Conservation (phyloP, 2,888 invertebrate genomes). For the Stegophylla sp. region DNA sequence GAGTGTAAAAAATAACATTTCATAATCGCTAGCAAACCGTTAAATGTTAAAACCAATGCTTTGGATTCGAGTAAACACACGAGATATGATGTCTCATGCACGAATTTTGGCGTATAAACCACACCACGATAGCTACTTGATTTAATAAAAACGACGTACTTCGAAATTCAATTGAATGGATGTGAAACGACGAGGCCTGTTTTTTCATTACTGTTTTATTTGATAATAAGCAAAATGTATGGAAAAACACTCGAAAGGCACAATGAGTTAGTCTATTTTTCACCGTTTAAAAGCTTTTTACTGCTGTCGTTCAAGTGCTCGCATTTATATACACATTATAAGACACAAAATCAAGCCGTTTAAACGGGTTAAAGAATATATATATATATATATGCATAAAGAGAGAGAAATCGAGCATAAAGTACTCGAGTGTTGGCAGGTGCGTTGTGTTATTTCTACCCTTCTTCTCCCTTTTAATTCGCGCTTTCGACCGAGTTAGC, state of each 20-base stretch:
- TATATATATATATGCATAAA: too few species aligned
- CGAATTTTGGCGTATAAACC: slow-evolving; percentile 13
- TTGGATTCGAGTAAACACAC: not conserved
- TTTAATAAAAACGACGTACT: not conserved
- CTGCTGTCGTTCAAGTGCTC: slow-evolving; percentile 16
- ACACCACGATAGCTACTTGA: not conserved
- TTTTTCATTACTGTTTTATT: not conserved
- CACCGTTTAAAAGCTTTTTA: slow-evolving; percentile 46
- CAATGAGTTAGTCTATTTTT: slow-evolving; percentile 47
- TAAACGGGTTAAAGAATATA: slow-evolving; percentile 4
- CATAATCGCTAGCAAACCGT: not conserved
- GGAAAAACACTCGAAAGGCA: slow-evolving; percentile 34
- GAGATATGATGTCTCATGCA: not conserved
- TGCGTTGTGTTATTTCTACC: slow-evolving; percentile 25
- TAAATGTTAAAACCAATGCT: slow-evolving; percentile 2
- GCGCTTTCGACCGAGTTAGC: not conserved
- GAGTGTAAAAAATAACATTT: too few species aligned
- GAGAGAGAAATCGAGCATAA: not conserved
- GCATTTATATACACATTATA: not conserved
- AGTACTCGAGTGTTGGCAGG: slow-evolving; percentile 14
- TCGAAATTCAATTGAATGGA: slow-evolving; percentile 14
- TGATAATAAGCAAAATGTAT: not conserved
- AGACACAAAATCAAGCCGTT: slow-evolving; percentile 1
- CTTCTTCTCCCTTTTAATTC: not conserved
- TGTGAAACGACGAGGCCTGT: not conserved